Evolutionary conservation across 2,113 vertebrate species (phyloP), one percentile per base, ranked within the genome.

Genomic region (Picathartes gymnocephalus): DNA sequence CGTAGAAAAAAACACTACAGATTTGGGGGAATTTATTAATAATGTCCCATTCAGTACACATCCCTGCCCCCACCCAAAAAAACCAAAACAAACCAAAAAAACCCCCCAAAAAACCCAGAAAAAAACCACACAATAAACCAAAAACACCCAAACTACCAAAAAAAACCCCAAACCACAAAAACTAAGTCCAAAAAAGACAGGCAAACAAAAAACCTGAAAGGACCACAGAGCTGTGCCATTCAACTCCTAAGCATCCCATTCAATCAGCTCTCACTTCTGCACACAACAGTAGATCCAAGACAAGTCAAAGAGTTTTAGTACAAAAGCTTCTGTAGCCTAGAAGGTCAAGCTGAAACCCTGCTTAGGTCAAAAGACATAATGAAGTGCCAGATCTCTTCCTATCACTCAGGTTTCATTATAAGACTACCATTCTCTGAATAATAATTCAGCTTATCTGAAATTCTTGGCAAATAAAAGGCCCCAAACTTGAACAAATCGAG

Each of bases 361-460:
- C 70, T 87, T 44, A 74, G 57, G 84, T 95, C 57, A 78, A 89
- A 92, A 86, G 45, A 53, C 81, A 84, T 61, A 93, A 83, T 57
- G 69, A 92, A 89, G 89, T 71, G 57, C 35, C 86, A 76, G 28
- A 87, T 91, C 40, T 76, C 81, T 92, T 91, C 91, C 80, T 93
- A 13, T 89, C 57, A 72, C 33, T 81, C 44, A 69, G 45, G 21
- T 81, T 86, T 64, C 74, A 50, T 71, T 93, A 19, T 44, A 84
- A 87, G 23, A 48, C 44, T 47, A 78, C 13, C 20, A 28, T 33
- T 81, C 60, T 65, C 70, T 69, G 44, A 61, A 73, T 51, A 90
- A 85, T 58, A 44, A 76, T 60, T 65, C 60, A 78, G 35, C 14
- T 77, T 81, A 81, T 83, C 58, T 35, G 39, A 65, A 72, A 86